Conservation (phyloP, 2,113 vertebrate species). For the Carettochelys insculpta region DNA sequence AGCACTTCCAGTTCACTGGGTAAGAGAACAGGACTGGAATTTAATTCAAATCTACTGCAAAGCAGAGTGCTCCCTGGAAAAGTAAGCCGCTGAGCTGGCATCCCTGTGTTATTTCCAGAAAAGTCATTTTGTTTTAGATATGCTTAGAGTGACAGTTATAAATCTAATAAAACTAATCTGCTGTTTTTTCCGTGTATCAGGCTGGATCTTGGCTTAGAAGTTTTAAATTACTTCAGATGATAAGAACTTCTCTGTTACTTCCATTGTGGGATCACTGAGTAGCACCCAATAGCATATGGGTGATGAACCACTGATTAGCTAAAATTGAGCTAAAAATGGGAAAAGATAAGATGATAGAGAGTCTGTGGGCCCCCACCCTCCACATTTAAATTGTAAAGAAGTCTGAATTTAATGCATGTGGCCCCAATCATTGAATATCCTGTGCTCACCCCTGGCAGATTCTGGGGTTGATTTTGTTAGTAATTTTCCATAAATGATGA, state of each 20-base stretch:
- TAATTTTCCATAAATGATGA: background rate
- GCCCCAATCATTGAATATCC: rapidly evolving
- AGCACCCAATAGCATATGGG: background rate
- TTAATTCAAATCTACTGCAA: background rate
- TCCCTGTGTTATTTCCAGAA: background rate
- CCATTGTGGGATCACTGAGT: background rate
- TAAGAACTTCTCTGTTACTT: background rate
- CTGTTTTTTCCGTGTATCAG: background rate
- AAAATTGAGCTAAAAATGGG: background rate
- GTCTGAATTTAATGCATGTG: background rate
- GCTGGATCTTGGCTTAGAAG: background rate
- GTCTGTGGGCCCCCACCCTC: background rate
- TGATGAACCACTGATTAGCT: background rate
- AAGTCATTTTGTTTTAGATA: background rate
- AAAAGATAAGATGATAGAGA: background rate
- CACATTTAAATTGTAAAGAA: background rate
- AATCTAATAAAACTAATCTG: background rate
- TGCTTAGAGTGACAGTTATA: background rate
- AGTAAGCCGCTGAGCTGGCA: background rate
- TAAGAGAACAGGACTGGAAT: background rate
- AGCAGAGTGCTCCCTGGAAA: rapidly evolving
- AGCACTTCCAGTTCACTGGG: background rate
- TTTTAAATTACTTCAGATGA: background rate
- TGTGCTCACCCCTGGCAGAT: background rate
- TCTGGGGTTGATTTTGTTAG: background rate